phyloP scores from a whole-genome alignment of 2,888 invertebrate species.

The Xylota sylvarum region DNA sequence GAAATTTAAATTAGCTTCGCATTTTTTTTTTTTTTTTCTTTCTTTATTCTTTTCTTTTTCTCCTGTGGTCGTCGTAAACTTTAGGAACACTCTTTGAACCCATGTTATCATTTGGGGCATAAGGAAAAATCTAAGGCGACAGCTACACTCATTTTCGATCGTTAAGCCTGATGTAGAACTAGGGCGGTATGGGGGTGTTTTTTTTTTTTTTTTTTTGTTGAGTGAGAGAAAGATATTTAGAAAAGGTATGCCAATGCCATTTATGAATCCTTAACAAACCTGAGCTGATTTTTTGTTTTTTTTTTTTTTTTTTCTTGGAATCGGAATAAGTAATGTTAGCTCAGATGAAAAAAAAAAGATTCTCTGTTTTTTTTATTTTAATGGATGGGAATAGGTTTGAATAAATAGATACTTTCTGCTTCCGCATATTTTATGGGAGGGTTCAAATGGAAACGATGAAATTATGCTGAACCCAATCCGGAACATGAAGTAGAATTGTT shows the following conservation, averaged over 20 bases:
- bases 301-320: constrained; percentile 14
- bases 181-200: background rate
- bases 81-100: constrained; percentile 54
- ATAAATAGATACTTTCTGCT: background rate
- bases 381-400: constrained; percentile 36
- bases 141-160: constrained; percentile 65
- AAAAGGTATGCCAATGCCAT: constrained; percentile 24
- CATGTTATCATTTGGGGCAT: constrained; percentile 56
- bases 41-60: background rate
- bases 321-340: constrained; percentile 10
- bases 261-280: constrained; percentile 35
- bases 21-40: constrained; percentile 9
- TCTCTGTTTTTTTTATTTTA: constrained; percentile 25
- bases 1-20: constrained; percentile 73
- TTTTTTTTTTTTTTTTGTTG: background rate
- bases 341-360: constrained; percentile 5
- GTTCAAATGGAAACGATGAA: constrained; percentile 30
- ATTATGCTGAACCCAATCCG: constrained; percentile 29
- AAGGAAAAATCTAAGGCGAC: constrained; percentile 54
- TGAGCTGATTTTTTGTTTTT: background rate
- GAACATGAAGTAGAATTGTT: too few species aligned
- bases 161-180: constrained; percentile 20
- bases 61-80: constrained; percentile 24
- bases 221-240: background rate
- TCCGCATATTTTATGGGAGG: constrained; percentile 1